Percentiles rank a stretch among this genome's conserved stretches.
Evolutionary conservation across 2,888 invertebrate species (phyloP).

Genomic region (Spatulosminthurus flaviceps): DNA sequence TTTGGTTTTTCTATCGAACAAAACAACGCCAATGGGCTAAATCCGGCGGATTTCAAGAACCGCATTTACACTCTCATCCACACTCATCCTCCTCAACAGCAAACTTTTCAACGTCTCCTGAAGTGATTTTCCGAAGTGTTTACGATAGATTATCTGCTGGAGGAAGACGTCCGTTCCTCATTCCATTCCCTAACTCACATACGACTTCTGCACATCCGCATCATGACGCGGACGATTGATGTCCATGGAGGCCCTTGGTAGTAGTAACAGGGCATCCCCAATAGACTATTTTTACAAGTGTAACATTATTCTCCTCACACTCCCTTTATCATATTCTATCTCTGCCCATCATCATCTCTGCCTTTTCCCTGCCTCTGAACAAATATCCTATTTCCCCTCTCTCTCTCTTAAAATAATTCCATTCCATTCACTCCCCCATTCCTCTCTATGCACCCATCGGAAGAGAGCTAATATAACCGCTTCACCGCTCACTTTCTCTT

Average conservation of each 20-base stretch:
- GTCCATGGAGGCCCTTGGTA: conserved; percentile 49
- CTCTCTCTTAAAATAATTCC: not conserved
- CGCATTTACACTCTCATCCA: conserved; percentile 49
- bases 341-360: not conserved
- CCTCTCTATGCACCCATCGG: not conserved
- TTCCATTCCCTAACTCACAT: conserved; percentile 63
- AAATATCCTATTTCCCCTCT: not conserved
- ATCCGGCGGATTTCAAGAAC: conserved; percentile 55
- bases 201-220: conserved; percentile 52
- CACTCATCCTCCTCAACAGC: conserved; percentile 49
- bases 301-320: conserved; percentile 14
- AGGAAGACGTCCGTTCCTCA: conserved; percentile 63
- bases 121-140: conserved; percentile 65
- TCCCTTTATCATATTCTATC: conserved; percentile 5
- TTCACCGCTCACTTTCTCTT: not conserved
- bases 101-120: conserved; percentile 64
- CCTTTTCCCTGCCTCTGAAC: conserved; percentile 2
- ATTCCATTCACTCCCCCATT: conserved; percentile 1
- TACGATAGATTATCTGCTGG: conserved; percentile 65
- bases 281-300: conserved; percentile 18
- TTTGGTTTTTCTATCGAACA: conserved; percentile 65
- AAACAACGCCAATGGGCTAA: conserved; percentile 65
- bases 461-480: not conserved
- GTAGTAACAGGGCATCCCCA: not conserved
- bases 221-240: conserved; percentile 48